Evolutionary conservation across 2,113 vertebrate genomes (phyloP), one percentile per base, ranked within the genome.

Genomic region (Condylura cristata): DNA sequence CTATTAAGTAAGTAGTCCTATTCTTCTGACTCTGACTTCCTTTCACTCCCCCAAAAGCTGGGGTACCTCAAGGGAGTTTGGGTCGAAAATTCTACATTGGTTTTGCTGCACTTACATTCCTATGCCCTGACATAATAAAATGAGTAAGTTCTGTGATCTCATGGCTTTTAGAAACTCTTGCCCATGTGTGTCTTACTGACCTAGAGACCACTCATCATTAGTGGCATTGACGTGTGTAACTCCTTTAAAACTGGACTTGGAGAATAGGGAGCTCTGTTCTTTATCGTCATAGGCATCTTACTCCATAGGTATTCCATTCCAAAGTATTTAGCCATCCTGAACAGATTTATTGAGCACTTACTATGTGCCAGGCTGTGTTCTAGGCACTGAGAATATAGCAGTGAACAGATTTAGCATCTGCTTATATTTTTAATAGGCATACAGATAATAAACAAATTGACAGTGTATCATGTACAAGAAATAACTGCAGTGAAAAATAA

Each of bases 1-100:
- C 99, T 76, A 99, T 99, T 97, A 99, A 99, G 99, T 99, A 98
- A 79, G 99, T 98, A 51, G 0, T 0, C 0, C 0, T 63, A 22
- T 14, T 61, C 22, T 24, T 16, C 34, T 5, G 20, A 1, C 3
- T 9, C 85, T 51, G 1, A 14, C 8, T n/a, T 82, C 41, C 20
- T 95, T 56, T 7, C 17, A 6, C 3, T 14, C 60, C 8, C n/a
- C 2, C 2, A 9, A 22, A 8, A 68, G 28, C 34, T 32, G 41
- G 8, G 4, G 12, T 20, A 20, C 14, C 81, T 18, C 0, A 2
- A 0, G 44, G 65, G 18, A 44, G 46, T 18, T 5, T 60, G 83
- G 32, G 13, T 17, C 82, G 37, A 84, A 20, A 9, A 0, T 13
- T 68, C 5, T 32, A 3, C 37, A 17, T 32, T 41, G 26, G 5